Percentiles rank a stretch among this genome's conserved stretches.
These are phyloP conservation scores for Leucopsar rothschildi DNA, from an alignment of 2,113 vertebrate genomes.

Conservation along the genomic window DNA sequence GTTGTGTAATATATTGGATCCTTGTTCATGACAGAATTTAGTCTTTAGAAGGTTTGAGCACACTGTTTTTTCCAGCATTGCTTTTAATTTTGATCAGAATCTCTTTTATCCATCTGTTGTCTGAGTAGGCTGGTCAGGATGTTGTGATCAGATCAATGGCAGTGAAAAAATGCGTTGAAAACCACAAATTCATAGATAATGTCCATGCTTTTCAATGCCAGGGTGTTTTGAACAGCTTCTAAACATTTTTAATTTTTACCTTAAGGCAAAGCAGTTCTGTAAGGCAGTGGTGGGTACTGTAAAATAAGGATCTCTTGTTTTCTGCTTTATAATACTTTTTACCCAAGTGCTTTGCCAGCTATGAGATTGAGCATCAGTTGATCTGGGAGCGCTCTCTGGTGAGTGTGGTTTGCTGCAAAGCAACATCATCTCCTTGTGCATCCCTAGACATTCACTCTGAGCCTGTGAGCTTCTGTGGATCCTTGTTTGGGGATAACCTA, in stretches of 20 bases:
- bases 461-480: constrained; percentile 18
- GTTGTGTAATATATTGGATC: not conserved
- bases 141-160: not conserved
- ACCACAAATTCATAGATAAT: not conserved
- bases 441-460: not conserved
- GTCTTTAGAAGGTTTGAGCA: not conserved
- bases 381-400: constrained; percentile 69
- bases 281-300: not conserved
- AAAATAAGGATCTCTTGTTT: not conserved
- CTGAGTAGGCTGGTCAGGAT: not conserved
- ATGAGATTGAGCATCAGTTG: constrained; percentile 53
- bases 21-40: not conserved
- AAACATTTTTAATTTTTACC: not conserved
- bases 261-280: not conserved
- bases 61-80: not conserved
- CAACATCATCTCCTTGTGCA: constrained; percentile 48
- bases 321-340: constrained; percentile 25
- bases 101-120: not conserved
- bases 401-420: constrained; percentile 67
- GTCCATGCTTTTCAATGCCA: not conserved
- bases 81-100: not conserved
- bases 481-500: constrained; percentile 75
- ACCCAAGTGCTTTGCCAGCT: constrained; percentile 58
- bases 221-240: not conserved
- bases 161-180: not conserved